Evolutionary conservation across 2,888 invertebrate species (phyloP), one percentile per base, ranked within the genome.

Genomic region (Eupithecia tripunctaria): DNA sequence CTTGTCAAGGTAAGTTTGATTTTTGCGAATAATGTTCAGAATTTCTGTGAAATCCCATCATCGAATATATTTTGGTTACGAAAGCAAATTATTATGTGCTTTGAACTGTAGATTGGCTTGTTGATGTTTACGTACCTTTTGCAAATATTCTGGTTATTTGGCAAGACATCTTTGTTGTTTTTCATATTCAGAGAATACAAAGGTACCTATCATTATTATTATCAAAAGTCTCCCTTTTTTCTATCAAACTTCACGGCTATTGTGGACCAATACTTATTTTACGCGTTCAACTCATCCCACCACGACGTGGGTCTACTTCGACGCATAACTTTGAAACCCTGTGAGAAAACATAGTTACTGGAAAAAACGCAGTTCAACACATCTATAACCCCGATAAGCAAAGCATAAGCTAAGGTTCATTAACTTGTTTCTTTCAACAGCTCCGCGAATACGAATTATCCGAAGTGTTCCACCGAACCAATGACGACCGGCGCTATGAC

Each of bases 391-490:
- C 41, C 38, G 38, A 36, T 14, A 38, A 38, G 4, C 38, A 47
- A n/a, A 47, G 7, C 2, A n/a, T 43, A 4, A 7, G 8, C 36
- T 36, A 36, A 36, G 36, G 8, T 36, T 15, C 29, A 4, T 10
- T n/a, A 4, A 29, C n/a, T 14, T 6, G 10, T 62, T 36, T 62
- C 32, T 32, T 21, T 47, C 66, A 70, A 64, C 94, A 98, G 98
- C 95, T 98, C 78, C 97, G 97, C 84, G 98, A 98, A 92, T 98
- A 98, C 95, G 97, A 97, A 89, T 93, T 98, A 80, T 97, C 97
- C 79, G 97, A 98, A 93, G 97, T 97, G 78, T 98, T 98, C 91
- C 97, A 97, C 93, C 97, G 97, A 85, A 95, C 95, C 81, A 97
- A 97, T 89, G 97, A 97, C 89, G 97, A 97, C 84, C 95, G 96